A percentile compares a stretch with the other conserved stretches of the same genome.
Evolutionary conservation across 2,888 invertebrate genomes (phyloP).

Genomic region (Drosophila acutilabella): DNA sequence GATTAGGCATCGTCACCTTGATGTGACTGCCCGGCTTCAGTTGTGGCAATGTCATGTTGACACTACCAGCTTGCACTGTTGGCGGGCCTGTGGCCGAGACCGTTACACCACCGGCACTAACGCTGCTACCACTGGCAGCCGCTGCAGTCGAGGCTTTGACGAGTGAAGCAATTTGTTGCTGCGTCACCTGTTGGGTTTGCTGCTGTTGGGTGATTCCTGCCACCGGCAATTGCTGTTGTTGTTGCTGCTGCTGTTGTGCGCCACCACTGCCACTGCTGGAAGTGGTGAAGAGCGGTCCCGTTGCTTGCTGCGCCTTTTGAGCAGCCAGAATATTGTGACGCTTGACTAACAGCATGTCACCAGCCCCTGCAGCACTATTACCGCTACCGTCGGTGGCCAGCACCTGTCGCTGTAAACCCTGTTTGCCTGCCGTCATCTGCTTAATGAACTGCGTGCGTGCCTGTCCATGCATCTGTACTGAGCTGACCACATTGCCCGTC

Average conservation of each 20-base stretch:
- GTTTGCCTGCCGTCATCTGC: slow-evolving; percentile 84
- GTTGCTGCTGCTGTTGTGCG: slow-evolving; percentile 86
- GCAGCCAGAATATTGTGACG: slow-evolving; percentile 85
- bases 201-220: slow-evolving; percentile 82
- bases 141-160: slow-evolving; percentile 85
- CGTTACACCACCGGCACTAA: slow-evolving; percentile 74
- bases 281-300: slow-evolving; percentile 86
- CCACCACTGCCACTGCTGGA: slow-evolving; percentile 46
- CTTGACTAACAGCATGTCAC: slow-evolving; percentile 87
- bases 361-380: slow-evolving; percentile 83
- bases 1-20: slow-evolving; percentile 87
- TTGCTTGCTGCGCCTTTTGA: slow-evolving; percentile 84
- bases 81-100: slow-evolving; percentile 79
- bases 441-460: slow-evolving; percentile 84
- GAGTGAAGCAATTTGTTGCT: slow-evolving; percentile 83
- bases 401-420: slow-evolving; percentile 86
- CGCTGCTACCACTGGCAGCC: slow-evolving; percentile 71
- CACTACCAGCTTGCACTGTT: slow-evolving; percentile 73
- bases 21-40: slow-evolving; percentile 85
- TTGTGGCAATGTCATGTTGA: slow-evolving; percentile 84
- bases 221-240: slow-evolving; percentile 84
- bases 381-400: slow-evolving; percentile 85
- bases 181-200: slow-evolving; percentile 85
- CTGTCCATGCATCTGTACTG: slow-evolving; percentile 86
- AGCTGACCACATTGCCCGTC: slow-evolving; percentile 82